Base-by-base conservation (phyloP, 1,140 invertebrate species). In the Atopsyche davidsoni region DNA sequence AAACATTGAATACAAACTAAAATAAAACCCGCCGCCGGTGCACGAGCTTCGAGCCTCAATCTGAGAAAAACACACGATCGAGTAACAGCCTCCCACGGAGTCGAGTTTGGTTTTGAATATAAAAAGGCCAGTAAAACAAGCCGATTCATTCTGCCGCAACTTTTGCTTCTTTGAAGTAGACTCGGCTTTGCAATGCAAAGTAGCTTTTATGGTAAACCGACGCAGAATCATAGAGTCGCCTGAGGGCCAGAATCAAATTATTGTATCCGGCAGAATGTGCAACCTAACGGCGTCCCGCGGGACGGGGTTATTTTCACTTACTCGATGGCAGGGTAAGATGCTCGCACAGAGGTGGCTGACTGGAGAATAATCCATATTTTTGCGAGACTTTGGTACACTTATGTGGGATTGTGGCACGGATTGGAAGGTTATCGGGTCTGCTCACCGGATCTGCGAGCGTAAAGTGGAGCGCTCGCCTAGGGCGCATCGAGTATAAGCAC, bases 151-250 rank as follows among this genome's bases (percentile, higher is more conserved):
- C 47, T 19, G 31, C 39, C 39, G 38, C 47, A 16, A 50, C 25
- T n/a, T 42, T 50, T 23, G 19, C 14, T 21, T 22, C 47, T 50
- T 42, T 50, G 39, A 50, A 50, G 47, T 42, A 34, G 32, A 14
- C n/a, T 32, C 39, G 39, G 39, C 39, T 50, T 50, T 50, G 47
- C 47, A 50, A 42, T 50, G 47, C 47, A 41, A 50, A 50, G 39
- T 34, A 50, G 47, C 28, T 21, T 50, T 50, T 50, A 50, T 50
- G 47, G 39, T 36, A 42, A 50, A 41, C 39, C 4, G 21, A 40
- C 21, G 35, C 36, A 39, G 46, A 48, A 39, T 24, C 46, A 13
- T 34, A 34, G 25, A 11, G 34, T 42, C 39, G 47, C 40, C 39
- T 2, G 25, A 23, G 47, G 46, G 34, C 39, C 25, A 3, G 24